Conservation (phyloP, 2,888 invertebrate species). For the Clanis bilineata region DNA sequence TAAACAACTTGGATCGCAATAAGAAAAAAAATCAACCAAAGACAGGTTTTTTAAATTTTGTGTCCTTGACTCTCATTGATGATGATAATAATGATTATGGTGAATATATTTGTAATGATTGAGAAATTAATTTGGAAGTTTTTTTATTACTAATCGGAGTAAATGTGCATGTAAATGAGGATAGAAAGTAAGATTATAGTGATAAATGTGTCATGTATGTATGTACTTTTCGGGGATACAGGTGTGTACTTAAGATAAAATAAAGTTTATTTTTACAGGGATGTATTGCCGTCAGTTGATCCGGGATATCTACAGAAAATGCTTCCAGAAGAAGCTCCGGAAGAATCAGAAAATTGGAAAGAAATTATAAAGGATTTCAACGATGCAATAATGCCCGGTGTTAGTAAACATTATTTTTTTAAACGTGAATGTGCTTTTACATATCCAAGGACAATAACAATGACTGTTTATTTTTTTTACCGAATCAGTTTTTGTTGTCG, state of each 20-base stretch:
- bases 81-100: too few relatives aligned
- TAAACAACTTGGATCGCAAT: too few relatives aligned
- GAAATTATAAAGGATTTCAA: slow-evolving; percentile 94
- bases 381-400: slow-evolving; percentile 94
- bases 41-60: too few relatives aligned
- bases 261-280: slow-evolving; percentile 61
- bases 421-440: background rate
- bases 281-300: slow-evolving; percentile 92
- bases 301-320: slow-evolving; percentile 94
- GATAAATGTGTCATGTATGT: too few relatives aligned
- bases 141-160: too few relatives aligned
- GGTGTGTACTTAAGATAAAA: background rate
- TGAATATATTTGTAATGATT: too few relatives aligned
- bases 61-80: too few relatives aligned
- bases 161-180: too few relatives aligned
- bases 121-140: too few relatives aligned
- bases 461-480: background rate
- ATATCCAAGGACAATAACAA: background rate
- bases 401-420: slow-evolving; percentile 53
- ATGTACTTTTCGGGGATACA: background rate
- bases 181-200: too few relatives aligned
- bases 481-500: background rate
- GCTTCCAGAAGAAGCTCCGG: slow-evolving; percentile 92
- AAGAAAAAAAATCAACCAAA: too few relatives aligned
- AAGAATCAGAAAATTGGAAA: slow-evolving; percentile 91